phyloP scores from a whole-genome alignment of 1,140 invertebrate genomes.

The Tetramorium simillimum region DNA sequence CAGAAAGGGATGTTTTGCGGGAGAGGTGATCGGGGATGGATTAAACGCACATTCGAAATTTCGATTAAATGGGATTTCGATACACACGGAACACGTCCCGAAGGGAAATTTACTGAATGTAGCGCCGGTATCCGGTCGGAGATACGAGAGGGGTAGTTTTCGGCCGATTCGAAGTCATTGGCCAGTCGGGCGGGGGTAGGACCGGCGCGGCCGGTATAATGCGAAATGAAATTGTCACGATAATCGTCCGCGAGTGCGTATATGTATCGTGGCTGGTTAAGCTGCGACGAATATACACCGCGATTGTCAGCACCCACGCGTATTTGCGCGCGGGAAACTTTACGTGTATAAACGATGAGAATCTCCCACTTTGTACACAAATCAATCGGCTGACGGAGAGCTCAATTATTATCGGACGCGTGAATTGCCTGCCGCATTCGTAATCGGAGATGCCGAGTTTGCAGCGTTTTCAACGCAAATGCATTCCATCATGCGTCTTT shows the following conservation, averaged over 20 bases:
- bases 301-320: conserved; percentile 2
- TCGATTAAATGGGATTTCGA: conserved; percentile 82
- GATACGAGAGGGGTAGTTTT: conserved; percentile 31
- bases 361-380: conserved; percentile 19
- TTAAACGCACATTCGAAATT: conserved; percentile 73
- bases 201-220: conserved; percentile 60
- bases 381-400: conserved; percentile 25
- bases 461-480: neutral
- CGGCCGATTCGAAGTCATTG: conserved; percentile 31
- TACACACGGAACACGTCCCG: conserved; percentile 78
- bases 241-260: conserved; percentile 75
- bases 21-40: conserved; percentile 2
- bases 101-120: conserved; percentile 77
- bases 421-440: neutral
- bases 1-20: neutral
- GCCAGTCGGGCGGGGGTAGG: conserved; percentile 45
- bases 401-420: conserved; percentile 36
- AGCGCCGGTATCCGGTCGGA: conserved; percentile 51
- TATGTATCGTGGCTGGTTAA: conserved; percentile 67
- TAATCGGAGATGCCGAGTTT: neutral
- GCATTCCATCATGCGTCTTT: neutral
- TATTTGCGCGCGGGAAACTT: conserved; percentile 14
- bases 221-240: conserved; percentile 79
- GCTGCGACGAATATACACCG: conserved; percentile 64
- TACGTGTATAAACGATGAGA: conserved; percentile 38